phyloP scores from a whole-genome alignment of 2,888 invertebrate species.

The Amorpha juglandis region DNA sequence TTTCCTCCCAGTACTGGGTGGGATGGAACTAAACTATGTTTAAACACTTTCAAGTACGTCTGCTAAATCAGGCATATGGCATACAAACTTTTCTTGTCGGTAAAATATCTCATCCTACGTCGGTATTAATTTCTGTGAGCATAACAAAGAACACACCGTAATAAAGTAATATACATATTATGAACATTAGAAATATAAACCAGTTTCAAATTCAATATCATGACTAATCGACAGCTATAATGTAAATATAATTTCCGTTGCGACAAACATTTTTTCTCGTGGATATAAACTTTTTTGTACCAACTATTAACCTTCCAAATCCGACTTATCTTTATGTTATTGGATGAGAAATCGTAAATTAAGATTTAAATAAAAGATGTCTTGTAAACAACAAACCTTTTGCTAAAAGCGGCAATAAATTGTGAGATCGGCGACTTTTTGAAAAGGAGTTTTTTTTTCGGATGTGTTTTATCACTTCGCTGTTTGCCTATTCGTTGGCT shows the following conservation, averaged over 20 bases:
- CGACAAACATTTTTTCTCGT: slow-evolving; percentile 17
- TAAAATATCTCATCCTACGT: not conserved
- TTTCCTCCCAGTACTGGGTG: too few relatives aligned
- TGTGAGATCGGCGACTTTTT: slow-evolving; percentile 54
- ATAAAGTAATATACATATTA: slow-evolving; percentile 21
- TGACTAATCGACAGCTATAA: slow-evolving; percentile 24
- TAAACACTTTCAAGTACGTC: too few relatives aligned
- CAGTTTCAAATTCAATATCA: slow-evolving; percentile 14
- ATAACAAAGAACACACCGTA: not conserved
- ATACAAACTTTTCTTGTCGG: too few relatives aligned
- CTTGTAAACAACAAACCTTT: slow-evolving; percentile 81
- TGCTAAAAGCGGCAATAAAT: slow-evolving; percentile 80
- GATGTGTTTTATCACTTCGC: slow-evolving; percentile 55
- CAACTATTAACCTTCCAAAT: slow-evolving; percentile 42
- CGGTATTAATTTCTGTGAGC: not conserved
- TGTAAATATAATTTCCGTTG: slow-evolving; percentile 22
- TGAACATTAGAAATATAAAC: slow-evolving; percentile 14
- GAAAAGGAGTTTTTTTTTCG: slow-evolving; percentile 49
- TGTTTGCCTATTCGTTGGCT: slow-evolving; percentile 50
- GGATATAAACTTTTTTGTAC: slow-evolving; percentile 19
- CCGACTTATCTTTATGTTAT: slow-evolving; percentile 69
- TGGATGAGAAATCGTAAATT: slow-evolving; percentile 74
- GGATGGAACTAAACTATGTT: too few relatives aligned
- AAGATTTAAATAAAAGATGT: slow-evolving; percentile 78
- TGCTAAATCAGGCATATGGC: too few relatives aligned